Conservation (phyloP, 53 echinoderm and acorn worm species). For the Luidia sarsii region DNA sequence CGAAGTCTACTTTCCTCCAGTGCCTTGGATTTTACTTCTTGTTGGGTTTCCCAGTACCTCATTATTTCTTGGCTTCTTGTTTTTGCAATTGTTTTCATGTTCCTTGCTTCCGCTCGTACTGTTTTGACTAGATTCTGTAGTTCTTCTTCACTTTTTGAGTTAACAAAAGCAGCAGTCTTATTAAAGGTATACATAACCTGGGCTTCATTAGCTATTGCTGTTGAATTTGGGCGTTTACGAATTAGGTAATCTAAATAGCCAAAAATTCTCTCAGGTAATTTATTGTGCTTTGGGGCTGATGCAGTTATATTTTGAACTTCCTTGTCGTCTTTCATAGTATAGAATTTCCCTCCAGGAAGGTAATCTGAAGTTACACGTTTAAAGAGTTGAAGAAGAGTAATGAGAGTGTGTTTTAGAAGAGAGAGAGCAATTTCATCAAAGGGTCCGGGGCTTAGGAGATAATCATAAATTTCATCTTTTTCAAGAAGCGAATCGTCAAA, state of each 20-base stretch:
- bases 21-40: constrained; percentile 1
- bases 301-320: constrained; percentile 8
- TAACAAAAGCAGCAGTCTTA: constrained; percentile 41
- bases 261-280: constrained; percentile 55
- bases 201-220: constrained; percentile 46
- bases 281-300: constrained; percentile 46
- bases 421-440: constrained; percentile 52
- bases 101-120: constrained; percentile 24
- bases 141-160: constrained; percentile 24
- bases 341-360: constrained; percentile 51
- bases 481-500: constrained; percentile 48
- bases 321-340: constrained; percentile 27
- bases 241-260: constrained; percentile 51
- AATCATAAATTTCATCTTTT: constrained; percentile 50
- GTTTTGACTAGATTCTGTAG: constrained; percentile 25
- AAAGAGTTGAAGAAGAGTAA: constrained; percentile 43
- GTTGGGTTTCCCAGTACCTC: constrained; percentile 45
- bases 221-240: constrained; percentile 46
- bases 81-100: constrained; percentile 30
- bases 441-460: constrained; percentile 41
- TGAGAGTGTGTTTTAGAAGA: constrained; percentile 34
- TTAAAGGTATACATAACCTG: constrained; percentile 54
- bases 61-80: constrained; percentile 30
- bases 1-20: constrained; percentile 31
- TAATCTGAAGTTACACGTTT: constrained; percentile 42